These are phyloP conservation scores for Drosophila setosimentum DNA, from an alignment of 2,888 invertebrate genomes.

Conservation along the genomic window DNA sequence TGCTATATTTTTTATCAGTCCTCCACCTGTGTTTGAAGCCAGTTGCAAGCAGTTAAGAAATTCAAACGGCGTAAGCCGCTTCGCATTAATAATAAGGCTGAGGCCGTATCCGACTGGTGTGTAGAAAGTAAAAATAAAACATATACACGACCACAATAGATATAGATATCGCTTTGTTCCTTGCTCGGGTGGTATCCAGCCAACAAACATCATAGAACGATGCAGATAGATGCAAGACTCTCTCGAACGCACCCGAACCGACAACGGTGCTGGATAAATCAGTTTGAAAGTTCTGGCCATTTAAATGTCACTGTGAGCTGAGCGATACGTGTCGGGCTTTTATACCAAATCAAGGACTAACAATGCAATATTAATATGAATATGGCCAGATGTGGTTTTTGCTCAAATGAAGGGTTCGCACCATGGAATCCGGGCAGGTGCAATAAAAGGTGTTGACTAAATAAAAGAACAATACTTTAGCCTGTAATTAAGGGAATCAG, in stretches of 20 bases:
- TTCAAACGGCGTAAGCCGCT: slow-evolving; percentile 47
- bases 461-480: neutral
- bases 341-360: slow-evolving; percentile 15
- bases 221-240: slow-evolving; percentile 45
- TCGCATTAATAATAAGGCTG: slow-evolving; percentile 42
- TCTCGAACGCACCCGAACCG: slow-evolving; percentile 41
- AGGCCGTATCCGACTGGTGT: slow-evolving; percentile 55
- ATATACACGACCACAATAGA: slow-evolving; percentile 30
- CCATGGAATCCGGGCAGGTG: neutral
- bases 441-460: neutral
- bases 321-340: slow-evolving; percentile 1
- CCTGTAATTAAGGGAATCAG: slow-evolving; percentile 16
- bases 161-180: slow-evolving; percentile 41
- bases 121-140: slow-evolving; percentile 29
- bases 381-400: slow-evolving; percentile 15
- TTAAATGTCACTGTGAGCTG: neutral
- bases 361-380: neutral
- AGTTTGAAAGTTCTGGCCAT: slow-evolving; percentile 33
- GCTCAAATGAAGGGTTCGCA: neutral
- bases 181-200: slow-evolving; percentile 51
- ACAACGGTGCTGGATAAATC: slow-evolving; percentile 46
- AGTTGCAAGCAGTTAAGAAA: slow-evolving; percentile 53
- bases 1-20: slow-evolving; percentile 37
- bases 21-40: slow-evolving; percentile 36
- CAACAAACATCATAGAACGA: slow-evolving; percentile 35